Evolutionary conservation across 1,140 invertebrate species (phyloP), one percentile per base, ranked within the genome.

Genomic region (Penaeus vannamei): DNA sequence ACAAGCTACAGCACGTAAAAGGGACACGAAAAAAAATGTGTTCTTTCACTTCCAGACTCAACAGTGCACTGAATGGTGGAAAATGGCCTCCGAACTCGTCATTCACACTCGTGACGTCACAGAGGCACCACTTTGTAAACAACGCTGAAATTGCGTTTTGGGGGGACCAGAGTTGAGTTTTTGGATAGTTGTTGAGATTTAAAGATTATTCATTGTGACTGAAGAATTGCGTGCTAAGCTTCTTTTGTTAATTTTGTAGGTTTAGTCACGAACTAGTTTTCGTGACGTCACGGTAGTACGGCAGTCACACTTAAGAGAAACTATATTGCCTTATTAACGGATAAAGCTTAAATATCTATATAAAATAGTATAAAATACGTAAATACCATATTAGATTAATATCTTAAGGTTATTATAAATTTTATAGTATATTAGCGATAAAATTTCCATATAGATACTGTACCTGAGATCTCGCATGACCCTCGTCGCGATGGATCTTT

Each of bases 101-200:
- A 81, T 46, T 81, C 79, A 59, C 79, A 26, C 26, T 81, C 53
- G 32, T 81, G 79, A 81, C 79, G 79, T 81, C 79, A 81, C 79
- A 81, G 22, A 26, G 5, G 7, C 53, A 81, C 42, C 26, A 26
- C 53, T 46, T 81, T 81, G 79, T 81, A 81, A 81, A 81, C 79
- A 81, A 81, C 17, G 20, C 4, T 14, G 17, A 42, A 81, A 76
- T 20, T 10, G 12, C 53, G 14, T 19, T 72, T 72, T 72, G 1
- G 0, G 1, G 53, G 17, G 53, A 17, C 17, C 17, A 53, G 10
- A 53, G 10, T 12, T 17, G 2, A 1, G 17, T 53, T 12, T 17
- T 53, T 14, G 0, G 53, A 53, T 53, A 53, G 53, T 14, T 53
- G 8, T 14, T 53, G 12, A 10, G 12, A 53, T 12, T 53, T 5